Percentiles rank a stretch among this genome's conserved stretches.
These are phyloP conservation scores for Nymphalis polychloros DNA, from an alignment of 2,888 invertebrate genomes.

Conservation along the genomic window DNA sequence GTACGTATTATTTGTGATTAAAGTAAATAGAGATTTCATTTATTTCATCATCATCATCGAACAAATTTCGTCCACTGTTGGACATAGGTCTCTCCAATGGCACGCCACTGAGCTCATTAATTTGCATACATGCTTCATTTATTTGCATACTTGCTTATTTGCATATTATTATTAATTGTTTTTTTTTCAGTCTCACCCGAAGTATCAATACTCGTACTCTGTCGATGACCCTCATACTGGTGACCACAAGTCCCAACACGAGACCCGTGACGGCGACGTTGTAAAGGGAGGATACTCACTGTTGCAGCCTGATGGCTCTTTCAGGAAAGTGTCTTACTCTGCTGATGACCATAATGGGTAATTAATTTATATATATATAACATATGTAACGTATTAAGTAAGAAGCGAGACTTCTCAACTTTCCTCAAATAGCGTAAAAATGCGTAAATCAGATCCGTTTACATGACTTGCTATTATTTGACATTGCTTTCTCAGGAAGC, in stretches of 20 bases:
- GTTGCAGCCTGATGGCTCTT: slow-evolving; percentile 82
- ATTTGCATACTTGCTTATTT: background rate
- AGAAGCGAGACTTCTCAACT: slow-evolving; percentile 44
- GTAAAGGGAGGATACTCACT: slow-evolving; percentile 85
- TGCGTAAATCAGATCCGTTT: slow-evolving; percentile 42
- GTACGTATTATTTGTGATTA: slow-evolving; percentile 41
- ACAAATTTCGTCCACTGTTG: too few relatives aligned
- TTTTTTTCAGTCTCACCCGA: slow-evolving; percentile 77
- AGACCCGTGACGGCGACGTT: slow-evolving; percentile 82
- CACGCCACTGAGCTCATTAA: too few relatives aligned
- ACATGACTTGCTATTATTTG: slow-evolving; percentile 45
- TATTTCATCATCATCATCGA: too few relatives aligned
- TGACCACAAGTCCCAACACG: slow-evolving; percentile 83
- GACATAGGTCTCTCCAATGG: too few relatives aligned
- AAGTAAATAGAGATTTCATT: too few relatives aligned
- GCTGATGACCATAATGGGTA: slow-evolving; percentile 83
- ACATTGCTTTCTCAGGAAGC: slow-evolving; percentile 52
- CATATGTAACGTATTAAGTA: background rate
- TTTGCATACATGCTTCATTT: too few relatives aligned
- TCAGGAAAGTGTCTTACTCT: slow-evolving; percentile 83
- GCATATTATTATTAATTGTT: background rate
- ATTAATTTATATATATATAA: slow-evolving; percentile 30
- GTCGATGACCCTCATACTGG: slow-evolving; percentile 83
- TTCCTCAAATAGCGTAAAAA: slow-evolving; percentile 60
- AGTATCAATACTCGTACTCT: slow-evolving; percentile 83